phyloP scores from a whole-genome alignment of 2,113 vertebrate genomes.

The Beaufortia kweichowensis region DNA sequence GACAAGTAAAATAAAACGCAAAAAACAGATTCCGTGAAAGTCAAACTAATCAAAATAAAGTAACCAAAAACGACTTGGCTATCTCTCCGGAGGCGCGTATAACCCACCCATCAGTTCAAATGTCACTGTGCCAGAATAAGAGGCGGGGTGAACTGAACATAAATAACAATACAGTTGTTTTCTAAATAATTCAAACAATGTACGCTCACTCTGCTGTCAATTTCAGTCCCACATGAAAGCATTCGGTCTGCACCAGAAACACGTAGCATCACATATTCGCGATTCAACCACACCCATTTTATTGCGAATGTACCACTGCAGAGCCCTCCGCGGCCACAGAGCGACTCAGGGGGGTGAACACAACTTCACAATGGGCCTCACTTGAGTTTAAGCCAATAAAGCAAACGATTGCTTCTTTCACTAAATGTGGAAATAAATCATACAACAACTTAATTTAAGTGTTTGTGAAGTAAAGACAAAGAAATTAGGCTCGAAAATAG shows the following conservation, averaged over 20 bases:
- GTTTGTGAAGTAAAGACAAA: not conserved
- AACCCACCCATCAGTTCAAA: conserved; percentile 50
- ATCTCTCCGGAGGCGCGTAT: conserved; percentile 44
- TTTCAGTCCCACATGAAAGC: conserved; percentile 53
- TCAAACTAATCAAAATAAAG: conserved; percentile 34
- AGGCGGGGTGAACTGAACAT: not conserved
- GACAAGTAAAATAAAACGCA: conserved; percentile 51
- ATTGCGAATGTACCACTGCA: conserved; percentile 59
- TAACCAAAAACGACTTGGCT: conserved; percentile 41
- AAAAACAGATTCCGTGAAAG: conserved; percentile 27
- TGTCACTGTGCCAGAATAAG: not conserved
- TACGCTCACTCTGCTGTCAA: conserved; percentile 42
- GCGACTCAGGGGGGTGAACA: conserved; percentile 18
- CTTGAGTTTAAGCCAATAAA: not conserved
- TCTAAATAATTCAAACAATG: conserved; percentile 31
- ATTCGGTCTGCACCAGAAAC: conserved; percentile 56
- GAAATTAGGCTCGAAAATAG: not conserved
- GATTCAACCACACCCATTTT: conserved; percentile 73
- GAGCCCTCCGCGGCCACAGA: conserved; percentile 24
- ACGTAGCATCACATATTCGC: conserved; percentile 60
- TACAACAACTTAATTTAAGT: not conserved
- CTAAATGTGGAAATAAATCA: not conserved
- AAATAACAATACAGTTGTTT: not conserved
- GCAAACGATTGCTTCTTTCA: not conserved
- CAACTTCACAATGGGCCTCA: not conserved